phyloP scores from a whole-genome alignment of 2,888 invertebrate species.

The Nymphalis polychloros region DNA sequence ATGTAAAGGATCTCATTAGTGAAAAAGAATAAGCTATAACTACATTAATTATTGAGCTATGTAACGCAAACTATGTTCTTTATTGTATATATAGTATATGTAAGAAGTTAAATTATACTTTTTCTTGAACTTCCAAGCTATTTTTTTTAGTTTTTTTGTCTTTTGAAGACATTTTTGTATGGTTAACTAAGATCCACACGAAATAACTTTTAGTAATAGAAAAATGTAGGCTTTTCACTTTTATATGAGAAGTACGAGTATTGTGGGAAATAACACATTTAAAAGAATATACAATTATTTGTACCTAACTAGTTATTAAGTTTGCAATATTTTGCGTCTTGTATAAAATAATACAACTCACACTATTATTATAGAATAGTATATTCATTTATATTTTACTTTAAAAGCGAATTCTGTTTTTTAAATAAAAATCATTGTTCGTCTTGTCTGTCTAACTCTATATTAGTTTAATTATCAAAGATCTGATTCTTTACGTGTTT shows the following conservation, averaged over 20 bases:
- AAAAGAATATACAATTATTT: not conserved
- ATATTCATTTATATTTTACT: constrained; percentile 3
- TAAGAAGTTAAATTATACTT: not conserved
- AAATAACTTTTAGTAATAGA: not conserved
- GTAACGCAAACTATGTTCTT: too few species aligned
- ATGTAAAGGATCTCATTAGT: too few species aligned
- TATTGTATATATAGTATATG: too few species aligned
- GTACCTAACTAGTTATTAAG: constrained; percentile 3
- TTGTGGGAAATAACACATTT: constrained; percentile 2
- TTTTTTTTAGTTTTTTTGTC: not conserved
- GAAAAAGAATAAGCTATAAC: too few species aligned
- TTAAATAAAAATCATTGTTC: too few species aligned
- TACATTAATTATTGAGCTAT: too few species aligned
- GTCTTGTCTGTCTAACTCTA: too few species aligned
- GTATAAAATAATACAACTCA: not conserved
- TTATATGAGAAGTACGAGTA: not conserved
- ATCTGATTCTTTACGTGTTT: too few species aligned
- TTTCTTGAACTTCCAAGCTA: not conserved
- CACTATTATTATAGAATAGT: not conserved
- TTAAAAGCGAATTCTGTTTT: not conserved
- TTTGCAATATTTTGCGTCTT: not conserved
- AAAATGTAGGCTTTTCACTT: not conserved
- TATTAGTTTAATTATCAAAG: too few species aligned
- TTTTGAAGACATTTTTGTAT: not conserved
- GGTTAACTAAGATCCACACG: not conserved